A percentile compares a stretch with the other conserved stretches of the same genome.
Conservation (phyloP, 2,888 invertebrate genomes). For the Dicranocentrus wangi region DNA sequence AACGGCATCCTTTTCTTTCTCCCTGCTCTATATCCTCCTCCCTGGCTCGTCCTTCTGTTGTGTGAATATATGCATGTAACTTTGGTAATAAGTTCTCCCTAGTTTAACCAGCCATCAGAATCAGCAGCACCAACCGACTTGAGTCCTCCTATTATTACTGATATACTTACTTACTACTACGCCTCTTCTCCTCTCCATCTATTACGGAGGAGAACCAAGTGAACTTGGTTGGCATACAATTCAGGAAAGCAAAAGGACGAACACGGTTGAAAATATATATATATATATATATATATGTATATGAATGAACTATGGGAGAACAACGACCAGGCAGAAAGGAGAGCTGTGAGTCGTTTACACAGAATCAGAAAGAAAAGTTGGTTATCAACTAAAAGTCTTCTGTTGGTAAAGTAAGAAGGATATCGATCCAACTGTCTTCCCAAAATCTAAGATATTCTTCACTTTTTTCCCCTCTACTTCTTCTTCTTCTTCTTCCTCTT, state of each 20-base stretch:
- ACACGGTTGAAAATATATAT: conserved; percentile 49
- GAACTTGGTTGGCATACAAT: too few species aligned
- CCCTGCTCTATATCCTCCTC: too few species aligned
- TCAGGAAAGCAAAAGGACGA: conserved; percentile 23
- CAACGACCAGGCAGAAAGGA: conserved; percentile 47
- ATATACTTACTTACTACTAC: too few species aligned
- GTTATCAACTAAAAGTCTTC: conserved; percentile 65
- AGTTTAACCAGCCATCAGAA: conserved; percentile 60
- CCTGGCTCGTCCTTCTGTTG: too few species aligned
- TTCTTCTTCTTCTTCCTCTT: conserved; percentile 41
- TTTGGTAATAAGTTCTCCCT: conserved; percentile 52
- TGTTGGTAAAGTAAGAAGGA: conserved; percentile 57
- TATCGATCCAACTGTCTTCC: conserved; percentile 64
- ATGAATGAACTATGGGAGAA: not conserved
- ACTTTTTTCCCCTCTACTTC: conserved; percentile 7
- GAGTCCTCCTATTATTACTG: too few species aligned
- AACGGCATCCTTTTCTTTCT: too few species aligned
- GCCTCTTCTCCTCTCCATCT: too few species aligned
- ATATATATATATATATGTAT: conserved; percentile 19
- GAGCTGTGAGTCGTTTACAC: conserved; percentile 58
- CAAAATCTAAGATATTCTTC: conserved; percentile 46
- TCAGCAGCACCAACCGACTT: conserved; percentile 47
- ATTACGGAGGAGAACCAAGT: too few species aligned
- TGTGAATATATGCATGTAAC: not conserved
- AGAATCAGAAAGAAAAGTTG: conserved; percentile 62